Evolutionary conservation across 2,888 invertebrate genomes (phyloP), one percentile per base, ranked within the genome.

Genomic region (Flabesymbios commensalis): DNA sequence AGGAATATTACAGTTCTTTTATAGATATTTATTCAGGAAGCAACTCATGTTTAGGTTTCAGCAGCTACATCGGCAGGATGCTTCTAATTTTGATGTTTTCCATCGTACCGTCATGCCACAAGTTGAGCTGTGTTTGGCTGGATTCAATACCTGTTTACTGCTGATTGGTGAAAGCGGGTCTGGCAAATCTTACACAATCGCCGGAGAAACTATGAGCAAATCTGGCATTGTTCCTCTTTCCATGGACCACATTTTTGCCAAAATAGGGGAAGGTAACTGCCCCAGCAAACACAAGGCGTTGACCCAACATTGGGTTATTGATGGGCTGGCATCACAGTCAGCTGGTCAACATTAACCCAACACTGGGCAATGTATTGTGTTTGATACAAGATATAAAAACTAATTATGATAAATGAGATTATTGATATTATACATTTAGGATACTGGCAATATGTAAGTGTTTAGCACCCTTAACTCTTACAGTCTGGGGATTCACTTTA

Each of bases 81-180:
- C 71, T 22, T 65, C 65, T n/a, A 76, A 74, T 24, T 64, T 72
- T 60, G 79, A 78, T 41, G 65, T 80, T 3, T 80, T 74, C 68
- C 60, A 70, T 41, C 63, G 67, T 48, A 72, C 74, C 17, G 72
- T 78, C 24, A 75, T 77, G 56, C 71, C 76, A 2, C 62, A 76
- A 49, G 61, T 80, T 31, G 78, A 81, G 48, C 64, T 76, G 45
- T 74, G 72, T 39, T 49, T 79, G 63, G 71, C 76, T 31, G 79
- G 81, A 2, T 79, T 74, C 67, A 80, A 81, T 65, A 71, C 72
- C 4, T 75, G 75, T 57, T 60, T 79, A n/a, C 54, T 81, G 29
- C 67, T 79, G 14, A 72, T 71, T 57, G 80, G 80, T 7, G 77
- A 80, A 63, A 75, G 73, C 61, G 78, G 75, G 1, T 68, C 78